Evolutionary conservation across 2,113 vertebrate species (phyloP).

Genomic region (Bucco capensis): DNA sequence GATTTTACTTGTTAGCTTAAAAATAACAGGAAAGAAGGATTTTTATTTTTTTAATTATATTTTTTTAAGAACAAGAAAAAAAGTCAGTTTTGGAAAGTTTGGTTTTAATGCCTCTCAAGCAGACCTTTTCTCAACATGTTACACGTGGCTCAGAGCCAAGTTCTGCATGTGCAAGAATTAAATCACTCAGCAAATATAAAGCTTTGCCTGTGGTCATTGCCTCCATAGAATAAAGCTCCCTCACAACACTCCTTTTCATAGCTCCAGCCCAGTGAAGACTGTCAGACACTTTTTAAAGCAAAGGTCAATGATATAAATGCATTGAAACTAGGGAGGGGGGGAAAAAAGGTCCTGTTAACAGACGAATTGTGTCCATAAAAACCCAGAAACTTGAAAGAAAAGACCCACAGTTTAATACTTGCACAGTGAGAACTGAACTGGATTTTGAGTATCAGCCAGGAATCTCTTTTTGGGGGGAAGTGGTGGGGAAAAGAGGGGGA

Average conservation of each 20-base stretch:
- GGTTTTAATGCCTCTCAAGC: constrained; percentile 24
- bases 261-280: constrained; percentile 49
- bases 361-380: constrained; percentile 56
- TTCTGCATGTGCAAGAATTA: constrained; percentile 68
- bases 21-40: constrained; percentile 48
- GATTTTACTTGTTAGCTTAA: constrained; percentile 21
- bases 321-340: constrained; percentile 18
- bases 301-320: constrained; percentile 72
- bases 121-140: constrained; percentile 61
- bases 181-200: constrained; percentile 74
- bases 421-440: constrained; percentile 28
- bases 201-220: constrained; percentile 71
- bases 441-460: constrained; percentile 37
- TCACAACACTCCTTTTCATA: constrained; percentile 72
- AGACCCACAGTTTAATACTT: constrained; percentile 54
- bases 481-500: not conserved
- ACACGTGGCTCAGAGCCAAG: constrained; percentile 56
- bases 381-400: constrained; percentile 58
- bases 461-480: constrained; percentile 42
- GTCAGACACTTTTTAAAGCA: constrained; percentile 69
- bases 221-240: constrained; percentile 66
- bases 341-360: constrained; percentile 52
- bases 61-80: not conserved
- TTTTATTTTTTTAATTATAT: not conserved
- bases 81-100: constrained; percentile 19